These are phyloP conservation scores for Sceloporus tristichus DNA, from an alignment of 2,113 vertebrate genomes.

Conservation along the genomic window DNA sequence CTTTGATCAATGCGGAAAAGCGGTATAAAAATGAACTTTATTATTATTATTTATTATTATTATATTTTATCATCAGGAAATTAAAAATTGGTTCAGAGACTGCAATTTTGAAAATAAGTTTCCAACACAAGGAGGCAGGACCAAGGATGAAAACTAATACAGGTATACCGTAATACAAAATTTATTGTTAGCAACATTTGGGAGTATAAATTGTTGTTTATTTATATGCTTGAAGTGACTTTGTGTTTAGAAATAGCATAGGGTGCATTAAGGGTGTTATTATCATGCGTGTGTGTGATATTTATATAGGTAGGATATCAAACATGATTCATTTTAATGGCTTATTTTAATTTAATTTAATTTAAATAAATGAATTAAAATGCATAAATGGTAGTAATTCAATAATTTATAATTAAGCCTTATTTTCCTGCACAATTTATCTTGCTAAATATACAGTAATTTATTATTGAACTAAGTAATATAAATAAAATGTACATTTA, in stretches of 20 bases:
- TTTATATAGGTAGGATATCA: too few species aligned
- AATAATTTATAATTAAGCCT: background rate
- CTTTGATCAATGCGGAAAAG: too few species aligned
- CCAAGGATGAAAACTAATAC: too few species aligned
- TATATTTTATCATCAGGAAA: background rate
- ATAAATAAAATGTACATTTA: too few species aligned
- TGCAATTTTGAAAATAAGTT: background rate
- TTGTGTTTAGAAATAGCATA: background rate
- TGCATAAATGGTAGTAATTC: background rate
- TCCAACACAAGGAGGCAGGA: background rate
- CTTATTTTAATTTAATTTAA: background rate
- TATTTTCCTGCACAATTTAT: too few species aligned
- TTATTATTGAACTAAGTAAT: too few species aligned
- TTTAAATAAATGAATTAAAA: background rate
- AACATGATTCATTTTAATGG: too few species aligned
- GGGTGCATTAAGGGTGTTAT: background rate
- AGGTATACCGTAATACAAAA: too few species aligned
- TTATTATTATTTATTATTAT: too few species aligned
- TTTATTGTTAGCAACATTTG: too few species aligned
- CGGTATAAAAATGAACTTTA: too few species aligned
- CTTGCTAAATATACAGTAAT: background rate
- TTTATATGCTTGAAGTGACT: background rate
- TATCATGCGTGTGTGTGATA: background rate
- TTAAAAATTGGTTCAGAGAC: background rate
- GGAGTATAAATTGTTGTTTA: slow-evolving; percentile 10